phyloP scores from a whole-genome alignment of 2,888 invertebrate species.

The Campoplex nolae region DNA sequence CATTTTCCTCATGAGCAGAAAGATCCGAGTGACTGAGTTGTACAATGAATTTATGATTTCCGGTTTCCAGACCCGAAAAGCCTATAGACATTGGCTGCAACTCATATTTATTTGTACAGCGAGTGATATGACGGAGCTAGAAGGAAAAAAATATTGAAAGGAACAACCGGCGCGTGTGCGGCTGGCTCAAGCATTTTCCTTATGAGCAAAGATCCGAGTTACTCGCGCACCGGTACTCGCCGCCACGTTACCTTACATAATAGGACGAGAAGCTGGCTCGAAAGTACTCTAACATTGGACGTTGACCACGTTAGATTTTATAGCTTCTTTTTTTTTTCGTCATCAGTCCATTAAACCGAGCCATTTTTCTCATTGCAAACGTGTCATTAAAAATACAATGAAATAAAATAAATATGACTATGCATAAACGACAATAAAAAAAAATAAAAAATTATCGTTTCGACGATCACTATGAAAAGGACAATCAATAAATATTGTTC shows the following conservation, averaged over 20 bases:
- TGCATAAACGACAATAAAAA: not conserved
- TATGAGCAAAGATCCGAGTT: constrained; percentile 41
- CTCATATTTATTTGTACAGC: not conserved
- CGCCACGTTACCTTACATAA: constrained; percentile 55
- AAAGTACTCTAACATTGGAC: constrained; percentile 63
- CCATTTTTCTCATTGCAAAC: constrained; percentile 2
- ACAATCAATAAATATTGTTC: not conserved
- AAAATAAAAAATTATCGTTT: not conserved
- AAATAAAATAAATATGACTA: not conserved
- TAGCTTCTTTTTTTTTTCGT: constrained; percentile 39
- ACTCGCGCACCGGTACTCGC: constrained; percentile 43
- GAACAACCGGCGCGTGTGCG: constrained; percentile 36
- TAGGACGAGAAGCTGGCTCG: constrained; percentile 39
- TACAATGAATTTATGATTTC: not conserved
- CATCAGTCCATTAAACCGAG: constrained; percentile 17
- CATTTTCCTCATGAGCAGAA: no score
- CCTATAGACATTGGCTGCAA: not conserved
- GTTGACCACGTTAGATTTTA: constrained; percentile 61
- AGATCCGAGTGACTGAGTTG: no score
- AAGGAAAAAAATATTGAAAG: constrained; percentile 52
- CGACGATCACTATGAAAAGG: not conserved
- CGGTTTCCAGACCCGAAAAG: not conserved
- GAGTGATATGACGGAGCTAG: constrained; percentile 8
- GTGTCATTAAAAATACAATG: not conserved
- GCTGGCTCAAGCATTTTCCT: constrained; percentile 51